A percentile compares a stretch with the other conserved stretches of the same genome.
Evolutionary conservation across 64 coral and sea anemone species (phyloP).

Genomic region (Montipora capricornis): DNA sequence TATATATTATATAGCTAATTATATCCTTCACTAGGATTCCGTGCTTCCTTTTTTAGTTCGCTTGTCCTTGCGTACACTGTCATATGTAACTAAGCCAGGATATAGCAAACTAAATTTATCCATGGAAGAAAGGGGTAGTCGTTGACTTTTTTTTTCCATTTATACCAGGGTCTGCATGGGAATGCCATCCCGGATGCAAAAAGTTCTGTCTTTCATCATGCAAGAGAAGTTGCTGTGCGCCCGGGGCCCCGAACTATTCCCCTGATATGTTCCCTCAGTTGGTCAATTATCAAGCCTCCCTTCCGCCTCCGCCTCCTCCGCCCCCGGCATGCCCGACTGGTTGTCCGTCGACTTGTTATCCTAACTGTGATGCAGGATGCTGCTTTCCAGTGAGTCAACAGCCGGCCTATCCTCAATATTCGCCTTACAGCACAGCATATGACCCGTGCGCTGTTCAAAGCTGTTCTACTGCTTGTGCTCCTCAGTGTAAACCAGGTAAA

Average conservation of each 20-base stretch:
- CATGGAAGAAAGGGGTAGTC: no score
- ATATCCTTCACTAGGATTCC: no score
- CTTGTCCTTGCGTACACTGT: no score
- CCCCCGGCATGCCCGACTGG: constrained; percentile 74
- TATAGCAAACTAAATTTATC: no score
- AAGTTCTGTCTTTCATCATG: constrained; percentile 95
- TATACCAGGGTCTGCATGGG: constrained; percentile 64
- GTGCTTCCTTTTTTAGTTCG: no score
- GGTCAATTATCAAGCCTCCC: constrained; percentile 80
- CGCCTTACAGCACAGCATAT: background rate
- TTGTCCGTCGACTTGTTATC: constrained; percentile 77
- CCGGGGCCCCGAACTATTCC: constrained; percentile 83
- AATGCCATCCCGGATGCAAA: constrained; percentile 91
- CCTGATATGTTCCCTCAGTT: constrained; percentile 89
- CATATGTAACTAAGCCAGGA: no score
- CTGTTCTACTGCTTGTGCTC: constrained; percentile 62
- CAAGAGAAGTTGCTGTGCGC: constrained; percentile 92
- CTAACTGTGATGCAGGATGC: constrained; percentile 87
- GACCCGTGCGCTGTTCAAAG: constrained; percentile 49
- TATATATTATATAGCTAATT: no score
- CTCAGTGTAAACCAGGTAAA: constrained; percentile 54
- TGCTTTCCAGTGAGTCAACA: constrained; percentile 40
- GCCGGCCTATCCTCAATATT: constrained; percentile 19
- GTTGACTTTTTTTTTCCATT: background rate
- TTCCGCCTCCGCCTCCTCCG: constrained; percentile 74